Base-by-base conservation (phyloP, 2,113 vertebrate species). In the Pavo muticus region DNA sequence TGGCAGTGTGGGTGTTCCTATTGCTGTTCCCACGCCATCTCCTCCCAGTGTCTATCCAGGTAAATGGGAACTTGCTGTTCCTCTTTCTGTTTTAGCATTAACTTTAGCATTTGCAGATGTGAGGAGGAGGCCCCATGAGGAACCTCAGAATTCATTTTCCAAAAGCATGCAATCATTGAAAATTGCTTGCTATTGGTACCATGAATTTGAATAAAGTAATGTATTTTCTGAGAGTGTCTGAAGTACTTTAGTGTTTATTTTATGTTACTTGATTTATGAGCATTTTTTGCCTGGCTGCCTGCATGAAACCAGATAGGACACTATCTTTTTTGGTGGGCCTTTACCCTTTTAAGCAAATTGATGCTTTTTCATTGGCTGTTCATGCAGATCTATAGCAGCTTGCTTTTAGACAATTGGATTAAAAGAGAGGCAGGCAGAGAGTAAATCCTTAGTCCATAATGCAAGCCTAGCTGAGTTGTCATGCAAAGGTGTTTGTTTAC, bases 1-100 rank as follows among this genome's bases (percentile, higher is more conserved):
- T 67, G 99, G 99, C 89, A 99, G 99, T n/a, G 99, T 99, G 80
- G 99, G 99, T 23, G 97, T 98, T 32, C 98, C 98, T 45, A 98
- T 99, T 79, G 99, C 99, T 76, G 99, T 99, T 39, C 99, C 99
- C 4, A 99, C 99, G 61, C 99, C 99, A 1, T 99, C 99, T 96
- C 99, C 99, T 63, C 99, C 99, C 96, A 98, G 98, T 30, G 99
- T 98, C 84, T 99, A 99, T 95, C 99, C 99, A 98, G 99, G 99
- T 99, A 98, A 98, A 96, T 29, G 29, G 18, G 64, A 65, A 79
- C 35, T 76, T 91, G 65, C 30, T 56, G 47, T 88, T 89, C 32
- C 37, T 60, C 61, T 39, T 81, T 84, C 85, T 95, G 35, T 42
- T 30, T 57, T 57, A 32, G 32, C 44, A 6, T 80, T 83, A 89